Evolutionary conservation across 2,113 vertebrate species (phyloP), one percentile per base, ranked within the genome.

Genomic region (Forbesichthys papilliferus): DNA sequence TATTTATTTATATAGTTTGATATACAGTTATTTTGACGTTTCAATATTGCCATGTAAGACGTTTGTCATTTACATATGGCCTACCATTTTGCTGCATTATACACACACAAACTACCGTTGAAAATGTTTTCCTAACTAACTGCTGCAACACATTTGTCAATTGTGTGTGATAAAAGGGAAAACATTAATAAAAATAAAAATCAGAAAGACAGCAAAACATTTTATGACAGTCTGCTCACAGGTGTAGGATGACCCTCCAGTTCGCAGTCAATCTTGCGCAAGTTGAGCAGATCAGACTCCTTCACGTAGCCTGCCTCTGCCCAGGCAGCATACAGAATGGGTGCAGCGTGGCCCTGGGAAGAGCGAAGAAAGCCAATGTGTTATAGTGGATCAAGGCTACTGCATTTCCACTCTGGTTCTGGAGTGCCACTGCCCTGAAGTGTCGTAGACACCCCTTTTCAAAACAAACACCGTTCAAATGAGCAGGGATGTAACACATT

Each of bases 211-310:
- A 34, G 9, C 9, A 11, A 11, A 58, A 33, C 12, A 54, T 4
- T 1, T 51, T 1, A 0, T 7, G 1, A 64, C 5, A 11, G 2
- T 16, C 0, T 3, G 86, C 92, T 88, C 76, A 95, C 94, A 3
- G 95, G 94, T 5, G 94, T 95, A 9, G 95, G 95, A 27, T 95
- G 95, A 0, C 95, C 94, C 79, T 95, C 95, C 69, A 94, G 73
- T 7, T 93, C 92, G 68, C 83, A 86, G 74, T 94, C 88, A 3
- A 94, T 61, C 60, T 92, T 94, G 14, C 95, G 87, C 76, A 95
- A 77, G 74, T 91, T 94, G 33, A 94, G 67, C 64, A 95, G 79
- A 1, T 95, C 92, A 0, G 90, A 67, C 59, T 94, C 93, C 9
- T 93, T 87, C 60, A 95, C 60, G 5, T 60, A 88, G 7, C 94